Evolutionary conservation across 2,797 vertebrate species (phyloP).

Genomic region (Clarias pachynema): DNA sequence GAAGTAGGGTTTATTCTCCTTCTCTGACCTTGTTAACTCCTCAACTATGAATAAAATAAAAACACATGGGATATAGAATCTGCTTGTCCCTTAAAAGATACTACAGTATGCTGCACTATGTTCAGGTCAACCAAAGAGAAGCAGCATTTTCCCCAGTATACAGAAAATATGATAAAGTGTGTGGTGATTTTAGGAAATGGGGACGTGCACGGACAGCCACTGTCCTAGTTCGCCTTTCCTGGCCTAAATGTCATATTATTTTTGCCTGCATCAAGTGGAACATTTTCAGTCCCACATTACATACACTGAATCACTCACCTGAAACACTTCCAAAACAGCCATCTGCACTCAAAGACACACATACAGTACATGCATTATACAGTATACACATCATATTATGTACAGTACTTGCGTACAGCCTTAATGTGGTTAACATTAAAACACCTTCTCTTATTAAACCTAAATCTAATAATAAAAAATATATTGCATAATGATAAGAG

Average conservation of each 20-base stretch:
- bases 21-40: background rate
- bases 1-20: background rate
- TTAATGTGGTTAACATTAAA: background rate
- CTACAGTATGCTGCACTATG: background rate
- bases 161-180: background rate
- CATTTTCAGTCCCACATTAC: constrained; percentile 43
- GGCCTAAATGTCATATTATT: constrained; percentile 56
- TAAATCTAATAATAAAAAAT: no score
- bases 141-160: constrained; percentile 3
- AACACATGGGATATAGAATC: background rate
- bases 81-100: background rate
- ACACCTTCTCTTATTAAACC: background rate
- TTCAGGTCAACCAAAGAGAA: background rate
- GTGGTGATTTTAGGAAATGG: constrained; percentile 31
- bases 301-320: background rate
- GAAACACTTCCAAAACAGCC: constrained; percentile 38
- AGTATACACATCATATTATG: background rate
- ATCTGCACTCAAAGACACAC: constrained; percentile 14
- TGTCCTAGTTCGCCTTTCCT: constrained; percentile 48
- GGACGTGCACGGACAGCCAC: constrained; percentile 34
- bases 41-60: background rate
- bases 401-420: background rate
- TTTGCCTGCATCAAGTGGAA: constrained; percentile 49
- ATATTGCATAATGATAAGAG: background rate
- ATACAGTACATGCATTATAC: background rate